Conservation (phyloP, 2,888 invertebrate genomes). For the Acanthosepion pharaonis region DNA sequence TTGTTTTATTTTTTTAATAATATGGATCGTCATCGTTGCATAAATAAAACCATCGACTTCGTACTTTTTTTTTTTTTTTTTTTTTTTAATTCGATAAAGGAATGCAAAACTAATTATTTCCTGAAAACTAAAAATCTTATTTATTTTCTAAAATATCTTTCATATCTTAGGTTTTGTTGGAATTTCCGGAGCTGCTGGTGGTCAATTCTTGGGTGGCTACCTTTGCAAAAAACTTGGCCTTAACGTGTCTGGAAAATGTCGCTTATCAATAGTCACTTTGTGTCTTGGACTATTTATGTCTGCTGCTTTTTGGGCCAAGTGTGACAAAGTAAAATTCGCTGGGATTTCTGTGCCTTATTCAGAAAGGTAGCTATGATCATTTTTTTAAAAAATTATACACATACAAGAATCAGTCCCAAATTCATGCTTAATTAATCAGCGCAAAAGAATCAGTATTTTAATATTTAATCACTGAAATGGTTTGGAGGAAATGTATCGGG, state of each 20-base stretch:
- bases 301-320: conserved; percentile 62
- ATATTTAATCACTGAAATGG: too few species aligned
- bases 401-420: too few species aligned
- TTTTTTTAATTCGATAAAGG: too few species aligned
- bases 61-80: too few species aligned
- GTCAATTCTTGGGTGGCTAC: conserved; percentile 69
- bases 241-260: conserved; percentile 65
- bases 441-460: too few species aligned
- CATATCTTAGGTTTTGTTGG: conserved; percentile 56
- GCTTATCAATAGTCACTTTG: conserved; percentile 61
- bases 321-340: conserved; percentile 60
- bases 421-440: too few species aligned
- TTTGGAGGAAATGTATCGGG: too few species aligned
- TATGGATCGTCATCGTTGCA: too few species aligned
- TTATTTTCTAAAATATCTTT: not conserved
- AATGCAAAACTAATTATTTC: too few species aligned
- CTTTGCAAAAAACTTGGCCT: conserved; percentile 66
- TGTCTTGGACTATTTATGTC: conserved; percentile 55
- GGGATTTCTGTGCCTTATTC: conserved; percentile 56
- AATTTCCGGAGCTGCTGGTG: conserved; percentile 70
- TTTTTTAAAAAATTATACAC: not conserved
- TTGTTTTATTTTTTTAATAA: not conserved
- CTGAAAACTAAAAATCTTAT: too few species aligned
- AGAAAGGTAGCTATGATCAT: not conserved
- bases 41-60: too few species aligned